These are phyloP conservation scores for Scylla paramamosain DNA, from an alignment of 1,140 invertebrate species.

Conservation along the genomic window DNA sequence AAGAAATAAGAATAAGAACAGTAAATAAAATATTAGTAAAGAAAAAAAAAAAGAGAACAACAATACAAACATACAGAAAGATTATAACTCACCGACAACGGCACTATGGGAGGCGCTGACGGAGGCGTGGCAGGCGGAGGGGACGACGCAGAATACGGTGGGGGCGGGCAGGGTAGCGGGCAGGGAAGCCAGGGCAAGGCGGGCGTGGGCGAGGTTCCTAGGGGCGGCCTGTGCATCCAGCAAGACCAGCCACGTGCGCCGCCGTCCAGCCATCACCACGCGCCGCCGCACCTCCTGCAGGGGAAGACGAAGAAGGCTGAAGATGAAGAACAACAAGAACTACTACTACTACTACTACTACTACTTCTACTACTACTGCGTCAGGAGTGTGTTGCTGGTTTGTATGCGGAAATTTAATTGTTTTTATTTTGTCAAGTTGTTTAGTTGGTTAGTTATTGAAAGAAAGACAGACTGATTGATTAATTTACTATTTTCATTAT, in stretches of 20 bases:
- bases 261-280: slow-evolving; percentile 60
- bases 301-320: neutral
- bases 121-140: neutral
- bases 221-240: slow-evolving; percentile 38
- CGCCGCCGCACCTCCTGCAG: slow-evolving; percentile 60
- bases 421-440: too few species aligned
- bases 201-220: neutral
- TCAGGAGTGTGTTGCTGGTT: too few species aligned
- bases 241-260: slow-evolving; percentile 63
- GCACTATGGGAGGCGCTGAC: neutral
- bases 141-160: slow-evolving; percentile 52
- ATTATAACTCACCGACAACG: slow-evolving; percentile 52
- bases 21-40: too few species aligned
- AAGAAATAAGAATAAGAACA: too few species aligned
- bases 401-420: too few species aligned
- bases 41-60: too few species aligned
- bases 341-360: too few species aligned
- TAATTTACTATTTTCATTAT: too few species aligned
- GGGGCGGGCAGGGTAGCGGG: slow-evolving; percentile 48
- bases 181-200: slow-evolving; percentile 24
- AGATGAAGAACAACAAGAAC: neutral
- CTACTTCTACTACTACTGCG: too few species aligned
- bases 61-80: too few species aligned
- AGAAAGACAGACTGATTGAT: too few species aligned
- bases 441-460: too few species aligned